Conservation (phyloP, 1,140 invertebrate species). For the Lordiphosa stackelbergi region DNA sequence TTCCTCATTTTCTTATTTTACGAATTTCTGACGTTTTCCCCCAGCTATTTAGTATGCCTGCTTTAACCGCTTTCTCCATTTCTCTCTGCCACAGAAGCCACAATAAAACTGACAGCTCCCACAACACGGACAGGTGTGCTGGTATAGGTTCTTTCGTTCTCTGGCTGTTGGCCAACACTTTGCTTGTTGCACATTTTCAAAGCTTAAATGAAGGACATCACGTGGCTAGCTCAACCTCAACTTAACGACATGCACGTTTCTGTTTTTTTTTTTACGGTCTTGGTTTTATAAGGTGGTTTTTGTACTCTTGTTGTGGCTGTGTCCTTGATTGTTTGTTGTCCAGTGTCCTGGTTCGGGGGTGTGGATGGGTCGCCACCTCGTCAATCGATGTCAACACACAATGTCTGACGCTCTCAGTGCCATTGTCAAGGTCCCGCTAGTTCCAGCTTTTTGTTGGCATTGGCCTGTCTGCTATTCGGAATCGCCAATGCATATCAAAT, state of each 20-base stretch:
- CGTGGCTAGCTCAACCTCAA: constrained; percentile 33
- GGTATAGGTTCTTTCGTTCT: neutral
- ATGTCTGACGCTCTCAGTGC: constrained; percentile 40
- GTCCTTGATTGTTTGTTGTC: neutral
- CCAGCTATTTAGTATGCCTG: neutral
- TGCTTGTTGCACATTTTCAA: constrained; percentile 58
- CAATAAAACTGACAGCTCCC: constrained; percentile 44
- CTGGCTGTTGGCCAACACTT: constrained; percentile 26
- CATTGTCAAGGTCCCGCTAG: constrained; percentile 56
- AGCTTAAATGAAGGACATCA: constrained; percentile 54
- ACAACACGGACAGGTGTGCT: constrained; percentile 14
- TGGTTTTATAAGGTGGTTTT: constrained; percentile 13
- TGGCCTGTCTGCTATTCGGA: constrained; percentile 38
- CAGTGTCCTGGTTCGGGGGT: neutral
- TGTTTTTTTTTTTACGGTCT: constrained; percentile 31
- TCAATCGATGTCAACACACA: constrained; percentile 67
- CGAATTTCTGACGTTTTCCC: neutral
- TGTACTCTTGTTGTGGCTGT: constrained; percentile 13
- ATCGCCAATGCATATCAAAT: constrained; percentile 48
- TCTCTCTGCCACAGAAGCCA: constrained; percentile 22
- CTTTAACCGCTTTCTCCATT: constrained; percentile 4
- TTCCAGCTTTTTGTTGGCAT: constrained; percentile 14
- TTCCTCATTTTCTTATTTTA: neutral
- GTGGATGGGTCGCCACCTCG: constrained; percentile 21
- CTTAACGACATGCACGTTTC: constrained; percentile 46